A percentile compares a stretch with the other conserved stretches of the same genome.
phyloP scores from a whole-genome alignment of 2,797 vertebrate genomes.

The Menidia menidia region DNA sequence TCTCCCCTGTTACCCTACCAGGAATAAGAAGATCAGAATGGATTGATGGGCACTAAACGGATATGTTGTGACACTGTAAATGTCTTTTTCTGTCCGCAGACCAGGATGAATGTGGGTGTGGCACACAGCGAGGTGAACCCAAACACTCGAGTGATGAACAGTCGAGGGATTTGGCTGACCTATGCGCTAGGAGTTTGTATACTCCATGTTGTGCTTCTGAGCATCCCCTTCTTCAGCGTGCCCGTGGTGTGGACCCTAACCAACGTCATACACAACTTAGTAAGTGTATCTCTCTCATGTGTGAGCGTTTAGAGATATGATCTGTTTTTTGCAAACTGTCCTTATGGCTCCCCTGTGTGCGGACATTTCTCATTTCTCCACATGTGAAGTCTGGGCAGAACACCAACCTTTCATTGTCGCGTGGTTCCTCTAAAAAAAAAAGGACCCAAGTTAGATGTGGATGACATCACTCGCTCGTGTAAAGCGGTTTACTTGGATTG shows the following conservation, averaged over 20 bases:
- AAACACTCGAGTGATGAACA: conserved; percentile 97
- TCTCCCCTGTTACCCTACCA: no score
- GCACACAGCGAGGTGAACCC: conserved; percentile 99
- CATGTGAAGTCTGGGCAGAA: conserved; percentile 26
- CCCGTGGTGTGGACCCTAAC: conserved; percentile 97
- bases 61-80: not conserved
- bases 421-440: conserved; percentile 31
- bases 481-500: conserved; percentile 45
- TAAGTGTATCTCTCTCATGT: conserved; percentile 73
- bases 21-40: no score
- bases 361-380: conserved; percentile 49
- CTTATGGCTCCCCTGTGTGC: conserved; percentile 22
- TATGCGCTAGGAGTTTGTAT: conserved; percentile 93
- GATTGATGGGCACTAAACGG: not conserved
- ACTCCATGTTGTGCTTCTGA: conserved; percentile 95
- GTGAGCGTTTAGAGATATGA: not conserved
- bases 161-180: conserved; percentile 97
- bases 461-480: conserved; percentile 55
- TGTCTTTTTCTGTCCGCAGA: conserved; percentile 50
- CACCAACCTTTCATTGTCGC: conserved; percentile 53
- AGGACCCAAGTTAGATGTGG: conserved; percentile 51
- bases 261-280: conserved; percentile 97
- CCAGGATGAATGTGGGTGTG: conserved; percentile 96
- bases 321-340: not conserved
- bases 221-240: conserved; percentile 97